Conservation (phyloP, 2,797 vertebrate species). For the Halcyon badia region DNA sequence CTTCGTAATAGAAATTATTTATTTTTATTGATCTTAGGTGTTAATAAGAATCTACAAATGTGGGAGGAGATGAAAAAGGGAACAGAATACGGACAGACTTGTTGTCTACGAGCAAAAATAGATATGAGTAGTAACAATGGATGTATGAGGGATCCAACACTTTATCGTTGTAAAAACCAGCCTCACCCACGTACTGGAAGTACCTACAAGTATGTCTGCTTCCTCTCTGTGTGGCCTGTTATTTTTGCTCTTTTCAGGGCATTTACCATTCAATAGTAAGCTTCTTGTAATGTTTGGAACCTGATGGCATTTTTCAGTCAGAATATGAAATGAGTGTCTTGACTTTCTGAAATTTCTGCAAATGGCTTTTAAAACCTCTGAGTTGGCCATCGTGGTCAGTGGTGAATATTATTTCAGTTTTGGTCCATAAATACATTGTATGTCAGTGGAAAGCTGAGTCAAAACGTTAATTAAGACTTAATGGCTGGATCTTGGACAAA, state of each 20-base stretch:
- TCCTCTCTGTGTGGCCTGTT: neutral
- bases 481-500: neutral
- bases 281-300: neutral
- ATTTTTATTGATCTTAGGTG: slow-evolving; percentile 79
- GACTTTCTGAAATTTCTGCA: neutral
- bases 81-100: slow-evolving; percentile 89
- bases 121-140: slow-evolving; percentile 99
- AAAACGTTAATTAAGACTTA: neutral
- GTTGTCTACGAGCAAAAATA: slow-evolving; percentile 97
- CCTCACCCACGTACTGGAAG: slow-evolving; percentile 93
- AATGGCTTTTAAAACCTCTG: neutral
- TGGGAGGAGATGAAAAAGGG: slow-evolving; percentile 98
- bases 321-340: neutral
- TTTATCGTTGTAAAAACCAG: slow-evolving; percentile 95
- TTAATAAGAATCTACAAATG: slow-evolving; percentile 95
- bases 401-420: neutral
- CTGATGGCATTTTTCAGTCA: neutral
- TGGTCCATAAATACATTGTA: neutral
- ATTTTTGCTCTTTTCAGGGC: neutral
- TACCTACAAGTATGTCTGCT: slow-evolving; percentile 87
- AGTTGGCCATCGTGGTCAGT: neutral
- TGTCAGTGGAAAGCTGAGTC: neutral
- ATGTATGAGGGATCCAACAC: slow-evolving; percentile 95
- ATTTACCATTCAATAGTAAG: neutral
- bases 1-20: neutral